Evolutionary conservation across 1,140 invertebrate genomes (phyloP).

Genomic region (Papilio polyxenes): DNA sequence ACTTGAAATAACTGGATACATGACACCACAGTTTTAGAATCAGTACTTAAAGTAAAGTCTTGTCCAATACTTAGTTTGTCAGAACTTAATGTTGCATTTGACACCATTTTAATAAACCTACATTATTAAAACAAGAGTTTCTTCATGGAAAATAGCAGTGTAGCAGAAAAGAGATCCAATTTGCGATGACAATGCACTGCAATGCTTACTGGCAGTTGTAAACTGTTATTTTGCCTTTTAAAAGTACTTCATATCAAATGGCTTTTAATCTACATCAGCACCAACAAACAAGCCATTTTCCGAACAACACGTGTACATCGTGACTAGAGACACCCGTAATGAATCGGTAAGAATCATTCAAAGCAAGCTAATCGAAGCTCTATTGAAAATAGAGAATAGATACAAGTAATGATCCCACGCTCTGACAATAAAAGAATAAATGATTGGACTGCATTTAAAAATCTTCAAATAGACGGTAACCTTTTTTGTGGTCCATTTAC

Average conservation of each 20-base stretch:
- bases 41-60: neutral
- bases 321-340: conserved; percentile 17
- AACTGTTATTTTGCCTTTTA: too few species aligned
- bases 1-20: neutral
- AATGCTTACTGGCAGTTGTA: neutral
- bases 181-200: neutral
- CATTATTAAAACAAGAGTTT: neutral
- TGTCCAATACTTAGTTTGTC: neutral
- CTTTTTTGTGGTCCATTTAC: conserved; percentile 12
- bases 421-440: conserved; percentile 8
- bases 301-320: neutral
- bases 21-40: neutral
- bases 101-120: neutral
- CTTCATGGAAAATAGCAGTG: neutral
- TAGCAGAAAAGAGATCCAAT: neutral
- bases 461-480: neutral
- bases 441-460: neutral
- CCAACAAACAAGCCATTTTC: neutral
- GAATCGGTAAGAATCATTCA: conserved; percentile 12
- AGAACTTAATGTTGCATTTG: neutral
- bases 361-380: conserved; percentile 1
- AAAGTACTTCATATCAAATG: neutral
- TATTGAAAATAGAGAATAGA: conserved; percentile 8
- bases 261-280: neutral
- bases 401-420: conserved; percentile 12